Evolutionary conservation across 2,888 invertebrate genomes (phyloP).

Genomic region (Eurytoma californica): DNA sequence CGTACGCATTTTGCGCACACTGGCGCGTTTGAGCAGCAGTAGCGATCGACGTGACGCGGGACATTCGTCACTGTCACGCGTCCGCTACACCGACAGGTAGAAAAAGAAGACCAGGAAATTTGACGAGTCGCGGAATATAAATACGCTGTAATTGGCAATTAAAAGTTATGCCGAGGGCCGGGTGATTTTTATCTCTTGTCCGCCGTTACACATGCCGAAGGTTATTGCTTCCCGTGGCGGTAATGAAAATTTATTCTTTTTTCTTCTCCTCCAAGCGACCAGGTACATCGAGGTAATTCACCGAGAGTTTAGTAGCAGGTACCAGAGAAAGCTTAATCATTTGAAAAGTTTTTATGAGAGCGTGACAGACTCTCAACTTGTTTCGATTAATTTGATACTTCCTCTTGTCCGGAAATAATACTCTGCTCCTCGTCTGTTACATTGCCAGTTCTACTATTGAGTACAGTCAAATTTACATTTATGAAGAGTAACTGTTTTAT

Average conservation of each 20-base stretch:
- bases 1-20: too few species aligned
- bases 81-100: not conserved
- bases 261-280: not conserved
- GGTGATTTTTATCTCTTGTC: conserved; percentile 45
- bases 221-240: conserved; percentile 17
- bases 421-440: too few species aligned
- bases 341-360: conserved; percentile 45
- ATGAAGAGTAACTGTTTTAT: too few species aligned
- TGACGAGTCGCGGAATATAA: conserved; percentile 38
- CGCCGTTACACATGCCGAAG: conserved; percentile 24
- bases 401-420: too few species aligned
- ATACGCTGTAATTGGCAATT: conserved; percentile 54
- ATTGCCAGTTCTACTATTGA: too few species aligned
- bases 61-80: conserved; percentile 46
- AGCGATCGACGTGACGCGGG: conserved; percentile 35
- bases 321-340: conserved; percentile 38
- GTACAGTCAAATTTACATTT: too few species aligned
- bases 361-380: conserved; percentile 5
- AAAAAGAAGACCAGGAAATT: conserved; percentile 13
- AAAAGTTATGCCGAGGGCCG: conserved; percentile 46
- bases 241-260: conserved; percentile 14
- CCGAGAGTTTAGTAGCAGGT: conserved; percentile 27
- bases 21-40: not conserved
- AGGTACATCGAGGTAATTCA: conserved; percentile 37
- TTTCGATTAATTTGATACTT: not conserved